Evolutionary conservation across 2,888 invertebrate genomes (phyloP).

Genomic region (Drosophila kanekoi): DNA sequence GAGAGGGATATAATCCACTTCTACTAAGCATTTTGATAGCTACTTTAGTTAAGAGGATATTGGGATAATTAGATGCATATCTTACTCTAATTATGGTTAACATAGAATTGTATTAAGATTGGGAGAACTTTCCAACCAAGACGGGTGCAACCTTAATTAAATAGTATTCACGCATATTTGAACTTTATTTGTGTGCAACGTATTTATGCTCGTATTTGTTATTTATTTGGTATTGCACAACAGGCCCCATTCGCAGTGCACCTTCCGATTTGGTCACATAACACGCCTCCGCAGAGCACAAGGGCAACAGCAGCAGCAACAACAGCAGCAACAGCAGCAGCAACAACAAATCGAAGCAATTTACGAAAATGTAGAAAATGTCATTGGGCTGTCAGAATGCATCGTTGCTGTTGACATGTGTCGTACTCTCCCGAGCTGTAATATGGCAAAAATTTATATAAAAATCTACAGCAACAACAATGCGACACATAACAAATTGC

Average conservation of each 20-base stretch:
- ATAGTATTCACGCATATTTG: not conserved
- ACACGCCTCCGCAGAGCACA: constrained; percentile 43
- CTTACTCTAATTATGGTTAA: no score
- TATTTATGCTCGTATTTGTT: not conserved
- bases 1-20: no score
- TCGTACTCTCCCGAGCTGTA: constrained; percentile 43
- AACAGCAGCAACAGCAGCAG: constrained; percentile 6
- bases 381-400: constrained; percentile 83
- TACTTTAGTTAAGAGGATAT: no score
- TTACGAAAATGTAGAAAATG: constrained; percentile 83
- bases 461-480: constrained; percentile 60
- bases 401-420: constrained; percentile 78
- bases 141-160: not conserved
- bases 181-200: not conserved
- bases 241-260: constrained; percentile 20
- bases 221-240: constrained; percentile 24
- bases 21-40: no score
- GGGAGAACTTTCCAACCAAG: not conserved
- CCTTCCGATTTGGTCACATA: constrained; percentile 49
- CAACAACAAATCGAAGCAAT: constrained; percentile 81
- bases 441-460: constrained; percentile 68
- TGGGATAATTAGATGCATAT: no score
- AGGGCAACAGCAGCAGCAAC: constrained; percentile 9
- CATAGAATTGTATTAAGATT: not conserved
- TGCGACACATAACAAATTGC: constrained; percentile 59